Base-by-base conservation (phyloP, 2,113 vertebrate species). In the Phasianus colchicus region DNA sequence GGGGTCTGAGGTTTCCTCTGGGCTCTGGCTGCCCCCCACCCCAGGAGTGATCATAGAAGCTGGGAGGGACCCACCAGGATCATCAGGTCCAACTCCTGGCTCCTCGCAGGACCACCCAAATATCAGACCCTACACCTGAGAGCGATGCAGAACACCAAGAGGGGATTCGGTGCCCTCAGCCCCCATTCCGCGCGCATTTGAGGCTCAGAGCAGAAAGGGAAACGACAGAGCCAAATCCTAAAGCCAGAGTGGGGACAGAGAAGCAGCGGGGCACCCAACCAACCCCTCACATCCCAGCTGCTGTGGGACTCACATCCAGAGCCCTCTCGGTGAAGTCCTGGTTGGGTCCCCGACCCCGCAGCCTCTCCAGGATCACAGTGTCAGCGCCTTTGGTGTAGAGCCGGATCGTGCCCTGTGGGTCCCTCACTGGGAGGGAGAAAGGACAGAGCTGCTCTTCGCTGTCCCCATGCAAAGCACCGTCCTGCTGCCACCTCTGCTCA, bases 321-420 rank as follows among this genome's bases (percentile, higher is more conserved):
- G 98, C 98, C 76, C 57, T 96, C 95, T 99, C 98, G 0, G 97
- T 99, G 85, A 80, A 89, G 55, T 92, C 92, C 87, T 98, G 98
- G 9, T 75, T 24, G 43, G 60, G 55, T 27, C 82, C 97, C 85
- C 96, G 96, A 18, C 83, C 77, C 73, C 74, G 89, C 82, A 99
- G 96, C 45, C 98, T 97, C 86, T 98, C 97, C 66, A 99, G 96
- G 91, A 99, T 98, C 85, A 99, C 98, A 0, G 96, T 97, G 97
- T 99, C 99, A 0, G 99, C 99, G 9, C 99, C 99, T 90, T 99
- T 99, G 92, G 98, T 99, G 96, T 99, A 99, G 18, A 99, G 98
- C 74, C 97, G 98, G 93, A 99, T 97, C 27, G 63, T 95, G 48
- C 99, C 99, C 83, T 98, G 98, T 2, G 99, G 99, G 64, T 98